phyloP scores from a whole-genome alignment of 2,888 invertebrate species.

The Meta bourneti region DNA sequence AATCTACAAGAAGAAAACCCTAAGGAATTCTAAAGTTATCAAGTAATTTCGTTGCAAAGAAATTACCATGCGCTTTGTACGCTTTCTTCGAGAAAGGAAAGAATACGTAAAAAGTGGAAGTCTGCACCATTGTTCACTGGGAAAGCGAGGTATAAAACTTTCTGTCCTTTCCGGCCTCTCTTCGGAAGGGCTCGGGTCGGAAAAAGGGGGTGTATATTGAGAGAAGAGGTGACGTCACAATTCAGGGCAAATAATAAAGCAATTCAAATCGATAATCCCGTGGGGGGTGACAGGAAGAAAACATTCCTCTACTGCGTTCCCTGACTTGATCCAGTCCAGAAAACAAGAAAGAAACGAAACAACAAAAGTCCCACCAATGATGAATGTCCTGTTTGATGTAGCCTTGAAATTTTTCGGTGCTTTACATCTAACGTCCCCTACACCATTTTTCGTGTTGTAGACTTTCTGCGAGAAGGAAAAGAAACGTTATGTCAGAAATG shows the following conservation, averaged over 20 bases:
- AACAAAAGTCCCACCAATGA: constrained; percentile 19
- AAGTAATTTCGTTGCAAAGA: no score
- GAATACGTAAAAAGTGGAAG: background rate
- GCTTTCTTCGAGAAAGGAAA: no score
- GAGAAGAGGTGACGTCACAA: constrained; percentile 26
- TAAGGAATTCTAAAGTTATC: no score
- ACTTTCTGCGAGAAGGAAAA: background rate
- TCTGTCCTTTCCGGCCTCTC: constrained; percentile 15
- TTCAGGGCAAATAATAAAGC: constrained; percentile 51
- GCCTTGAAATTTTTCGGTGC: background rate
- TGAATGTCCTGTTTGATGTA: constrained; percentile 43
- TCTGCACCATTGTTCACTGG: background rate
- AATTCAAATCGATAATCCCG: constrained; percentile 46
- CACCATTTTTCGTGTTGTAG: no score
- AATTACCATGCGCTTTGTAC: no score
- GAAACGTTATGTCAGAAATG: background rate
- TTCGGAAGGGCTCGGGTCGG: background rate
- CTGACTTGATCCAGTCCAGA: background rate
- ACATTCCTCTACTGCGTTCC: constrained; percentile 31
- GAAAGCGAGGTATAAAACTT: constrained; percentile 30
- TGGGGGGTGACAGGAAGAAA: constrained; percentile 9
- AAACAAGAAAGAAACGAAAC: background rate
- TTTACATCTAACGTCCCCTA: background rate
- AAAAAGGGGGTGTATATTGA: background rate
- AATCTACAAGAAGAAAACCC: no score